Conservation (phyloP, 2,797 vertebrate genomes). For the Leptoclinus maculatus region DNA sequence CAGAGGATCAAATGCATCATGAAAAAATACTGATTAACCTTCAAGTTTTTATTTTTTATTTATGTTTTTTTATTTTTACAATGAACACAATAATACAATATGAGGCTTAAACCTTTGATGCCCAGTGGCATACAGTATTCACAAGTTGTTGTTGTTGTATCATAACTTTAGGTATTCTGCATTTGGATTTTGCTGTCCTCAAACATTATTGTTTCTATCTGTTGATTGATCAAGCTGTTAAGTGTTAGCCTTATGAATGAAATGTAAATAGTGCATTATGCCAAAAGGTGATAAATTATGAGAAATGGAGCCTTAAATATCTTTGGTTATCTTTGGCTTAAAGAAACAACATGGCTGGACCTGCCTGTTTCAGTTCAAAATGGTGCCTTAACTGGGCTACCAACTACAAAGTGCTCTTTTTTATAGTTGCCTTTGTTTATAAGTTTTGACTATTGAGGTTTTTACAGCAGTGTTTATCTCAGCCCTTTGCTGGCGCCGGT, state of each 20-base stretch:
- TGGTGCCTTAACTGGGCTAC: slow-evolving; percentile 55
- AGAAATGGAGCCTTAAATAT: slow-evolving; percentile 9
- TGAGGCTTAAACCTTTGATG: background rate
- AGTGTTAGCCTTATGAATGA: slow-evolving; percentile 19
- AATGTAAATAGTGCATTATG: slow-evolving; percentile 14
- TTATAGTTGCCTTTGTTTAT: slow-evolving; percentile 41
- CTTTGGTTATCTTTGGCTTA: slow-evolving; percentile 16
- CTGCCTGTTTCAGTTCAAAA: slow-evolving; percentile 51
- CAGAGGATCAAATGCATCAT: slow-evolving; percentile 14
- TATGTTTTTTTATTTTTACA: background rate
- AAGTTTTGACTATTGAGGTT: slow-evolving; percentile 13
- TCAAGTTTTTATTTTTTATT: background rate
- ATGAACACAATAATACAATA: background rate
- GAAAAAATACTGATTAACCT: background rate
- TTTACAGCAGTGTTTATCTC: slow-evolving; percentile 35
- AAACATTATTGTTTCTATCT: slow-evolving; percentile 13
- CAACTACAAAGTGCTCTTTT: slow-evolving; percentile 37
- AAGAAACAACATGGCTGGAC: slow-evolving; percentile 54
- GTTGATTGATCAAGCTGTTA: slow-evolving; percentile 10
- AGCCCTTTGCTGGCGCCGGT: slow-evolving; percentile 23
- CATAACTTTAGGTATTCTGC: background rate
- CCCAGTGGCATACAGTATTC: background rate
- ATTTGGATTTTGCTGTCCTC: background rate
- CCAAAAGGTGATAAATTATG: slow-evolving; percentile 7
- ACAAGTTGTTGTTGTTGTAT: background rate